Evolutionary conservation across 30 jellyfish, hydroid and myxozoan genomes (phyloP), one percentile per base, ranked within the genome.

Genomic region (Aurelia coerulea): DNA sequence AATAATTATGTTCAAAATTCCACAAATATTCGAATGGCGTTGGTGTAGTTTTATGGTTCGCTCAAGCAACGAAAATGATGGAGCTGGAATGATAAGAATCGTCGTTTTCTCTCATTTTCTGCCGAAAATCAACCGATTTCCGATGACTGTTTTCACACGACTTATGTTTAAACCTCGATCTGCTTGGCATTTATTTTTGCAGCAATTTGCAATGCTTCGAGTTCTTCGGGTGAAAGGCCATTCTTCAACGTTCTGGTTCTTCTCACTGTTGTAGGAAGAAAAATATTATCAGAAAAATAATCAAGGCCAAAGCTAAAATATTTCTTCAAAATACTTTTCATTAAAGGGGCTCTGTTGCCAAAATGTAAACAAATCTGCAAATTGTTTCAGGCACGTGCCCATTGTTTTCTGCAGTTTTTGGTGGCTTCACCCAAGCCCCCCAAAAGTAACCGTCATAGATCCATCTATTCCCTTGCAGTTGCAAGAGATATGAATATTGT

Each of bases 211-310:
- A 95, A 68, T 15, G 93, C 97, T 78, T 95, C 95, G 32, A 95
- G 31, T 54, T 95, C 99, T 69, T 95, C 99, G 0, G 98, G 97
- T 9, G 98, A 66, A 9, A 95, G 90, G 5, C 99, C 99, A 68
- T 81, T 95, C 78, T 95, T 95, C 70, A 95, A 69, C 33, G 99
- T 95, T 56, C 99, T 79, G 31, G 99, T 95, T 68, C 99, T 78
- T 18, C 99, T 97, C 78, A 90, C 99, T 95, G 39, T 37, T 54
- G n/a, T 16, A 46, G 67, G 16, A 15, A 80, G 49, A 1, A 56
- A 68, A 19, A 34, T 73, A 32, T 58, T 1, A 49, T 16, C 14
- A 51, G 31, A 34, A 10, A 14, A 37, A 15, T 19, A 6, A 0
- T 46, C 56, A 46, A 9, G 56, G 15, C 56, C 13, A 46, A 46